Evolutionary conservation across 37 sponge, comb jelly and placozoan genomes (phyloP).

Genomic region (Chondrosia reniformis): DNA sequence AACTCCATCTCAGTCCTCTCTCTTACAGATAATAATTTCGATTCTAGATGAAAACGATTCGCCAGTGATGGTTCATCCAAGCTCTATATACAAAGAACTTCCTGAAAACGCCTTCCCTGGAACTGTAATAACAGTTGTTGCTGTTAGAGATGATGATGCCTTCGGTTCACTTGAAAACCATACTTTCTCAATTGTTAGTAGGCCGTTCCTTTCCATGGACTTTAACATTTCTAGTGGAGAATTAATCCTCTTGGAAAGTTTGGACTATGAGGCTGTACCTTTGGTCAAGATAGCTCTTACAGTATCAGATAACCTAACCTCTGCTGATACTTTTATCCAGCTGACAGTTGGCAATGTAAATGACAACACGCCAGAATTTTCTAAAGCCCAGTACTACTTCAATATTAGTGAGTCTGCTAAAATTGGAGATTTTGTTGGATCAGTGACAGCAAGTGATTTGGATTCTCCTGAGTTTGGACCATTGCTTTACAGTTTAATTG

Average conservation of each 20-base stretch:
- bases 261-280: background rate
- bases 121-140: background rate
- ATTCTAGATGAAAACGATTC: constrained; percentile 9
- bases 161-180: background rate
- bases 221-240: background rate
- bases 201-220: background rate
- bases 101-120: background rate
- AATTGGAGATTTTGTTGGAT: background rate
- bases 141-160: background rate
- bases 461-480: background rate
- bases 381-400: background rate
- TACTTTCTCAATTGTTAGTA: background rate
- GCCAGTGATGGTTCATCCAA: background rate
- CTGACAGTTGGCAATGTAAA: background rate
- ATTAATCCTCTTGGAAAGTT: background rate
- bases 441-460: background rate
- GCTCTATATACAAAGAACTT: background rate
- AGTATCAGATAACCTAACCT: background rate
- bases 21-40: background rate
- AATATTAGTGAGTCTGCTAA: background rate
- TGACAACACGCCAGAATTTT: background rate
- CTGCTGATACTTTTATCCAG: background rate
- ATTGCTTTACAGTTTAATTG: background rate
- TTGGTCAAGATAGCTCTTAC: background rate
- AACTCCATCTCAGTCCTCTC: background rate